Conservation (phyloP, 2,113 vertebrate species). For the Strix aluco region DNA sequence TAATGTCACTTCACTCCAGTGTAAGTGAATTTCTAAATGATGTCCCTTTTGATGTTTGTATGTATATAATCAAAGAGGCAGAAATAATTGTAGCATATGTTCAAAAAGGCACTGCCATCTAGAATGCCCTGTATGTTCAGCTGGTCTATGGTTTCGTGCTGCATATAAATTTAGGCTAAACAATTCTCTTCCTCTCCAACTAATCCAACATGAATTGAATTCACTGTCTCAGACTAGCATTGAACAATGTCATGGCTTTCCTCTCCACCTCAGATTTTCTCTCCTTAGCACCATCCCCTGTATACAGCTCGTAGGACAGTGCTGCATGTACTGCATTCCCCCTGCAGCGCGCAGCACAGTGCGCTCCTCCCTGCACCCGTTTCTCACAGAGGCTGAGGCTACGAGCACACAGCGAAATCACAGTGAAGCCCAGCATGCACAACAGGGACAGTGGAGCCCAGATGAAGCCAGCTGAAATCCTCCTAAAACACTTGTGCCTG, state of each 20-base stretch:
- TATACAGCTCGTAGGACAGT: fast-evolving
- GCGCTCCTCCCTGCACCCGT: fast-evolving
- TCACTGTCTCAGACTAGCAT: neutral
- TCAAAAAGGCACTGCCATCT: neutral
- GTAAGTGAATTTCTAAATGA: neutral
- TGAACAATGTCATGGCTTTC: neutral
- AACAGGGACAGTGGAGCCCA: neutral
- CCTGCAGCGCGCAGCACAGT: fast-evolving
- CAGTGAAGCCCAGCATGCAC: neutral
- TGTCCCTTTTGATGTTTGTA: neutral
- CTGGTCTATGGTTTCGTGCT: neutral
- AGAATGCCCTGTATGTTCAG: neutral
- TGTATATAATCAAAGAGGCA: neutral
- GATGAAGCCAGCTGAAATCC: neutral
- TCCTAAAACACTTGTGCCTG: neutral
- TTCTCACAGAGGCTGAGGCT: neutral
- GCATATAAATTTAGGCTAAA: neutral
- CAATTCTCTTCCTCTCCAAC: neutral
- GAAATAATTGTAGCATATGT: neutral
- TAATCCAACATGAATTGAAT: neutral
- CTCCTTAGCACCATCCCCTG: neutral
- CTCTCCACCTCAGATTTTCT: neutral
- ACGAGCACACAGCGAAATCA: neutral
- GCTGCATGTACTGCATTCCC: neutral
- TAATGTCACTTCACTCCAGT: neutral